A percentile compares a stretch with the other conserved stretches of the same genome.
These are phyloP conservation scores for Drosophila busckii DNA, from an alignment of 1,140 invertebrate species.

Conservation along the genomic window DNA sequence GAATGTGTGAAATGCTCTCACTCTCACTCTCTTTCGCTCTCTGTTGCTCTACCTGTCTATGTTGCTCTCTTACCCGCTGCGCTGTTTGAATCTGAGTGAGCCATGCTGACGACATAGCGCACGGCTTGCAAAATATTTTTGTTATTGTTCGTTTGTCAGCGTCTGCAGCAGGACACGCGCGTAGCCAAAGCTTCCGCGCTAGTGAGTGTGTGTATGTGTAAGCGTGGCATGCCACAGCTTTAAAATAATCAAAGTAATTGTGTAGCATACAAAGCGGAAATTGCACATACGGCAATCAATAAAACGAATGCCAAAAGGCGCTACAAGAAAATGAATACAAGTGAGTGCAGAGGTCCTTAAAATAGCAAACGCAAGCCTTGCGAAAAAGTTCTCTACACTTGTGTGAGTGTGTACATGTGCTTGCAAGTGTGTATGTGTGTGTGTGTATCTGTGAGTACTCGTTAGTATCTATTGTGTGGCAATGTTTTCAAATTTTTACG, in stretches of 20 bases:
- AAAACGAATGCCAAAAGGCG: slow-evolving; percentile 15
- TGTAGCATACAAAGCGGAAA: slow-evolving; percentile 1
- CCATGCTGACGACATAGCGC: slow-evolving; percentile 1
- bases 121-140: slow-evolving; percentile 43
- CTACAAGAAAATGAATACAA: slow-evolving; percentile 13
- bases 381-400: slow-evolving; percentile 33
- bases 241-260: slow-evolving; percentile 16
- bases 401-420: slow-evolving; percentile 10
- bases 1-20: no score
- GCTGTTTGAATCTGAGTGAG: slow-evolving; percentile 7
- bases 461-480: slow-evolving; percentile 52
- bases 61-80: not conserved
- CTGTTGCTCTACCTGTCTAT: not conserved
- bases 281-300: slow-evolving; percentile 44
- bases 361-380: not conserved
- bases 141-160: slow-evolving; percentile 47
- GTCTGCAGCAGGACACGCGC: slow-evolving; percentile 42
- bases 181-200: not conserved
- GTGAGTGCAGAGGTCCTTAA: slow-evolving; percentile 37
- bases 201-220: not conserved
- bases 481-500: slow-evolving; percentile 57
- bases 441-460: slow-evolving; percentile 16
- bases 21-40: slow-evolving; percentile 17
- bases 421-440: slow-evolving; percentile 8
- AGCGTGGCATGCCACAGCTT: not conserved